phyloP scores from a whole-genome alignment of 2,888 invertebrate species.

The Penaeus monodon region DNA sequence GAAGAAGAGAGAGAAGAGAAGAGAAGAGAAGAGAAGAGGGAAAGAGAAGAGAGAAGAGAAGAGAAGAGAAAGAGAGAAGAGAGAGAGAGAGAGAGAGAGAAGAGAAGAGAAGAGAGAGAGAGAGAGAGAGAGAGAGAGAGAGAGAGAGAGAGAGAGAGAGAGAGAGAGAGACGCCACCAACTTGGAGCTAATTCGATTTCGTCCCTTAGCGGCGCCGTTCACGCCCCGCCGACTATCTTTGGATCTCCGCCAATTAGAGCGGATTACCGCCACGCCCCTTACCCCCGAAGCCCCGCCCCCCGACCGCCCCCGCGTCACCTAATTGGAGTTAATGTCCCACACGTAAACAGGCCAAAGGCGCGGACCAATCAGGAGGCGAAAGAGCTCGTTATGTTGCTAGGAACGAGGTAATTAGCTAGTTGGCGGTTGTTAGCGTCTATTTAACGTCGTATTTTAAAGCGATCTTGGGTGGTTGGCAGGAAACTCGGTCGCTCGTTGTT shows the following conservation, averaged over 20 bases:
- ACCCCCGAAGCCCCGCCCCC: neutral
- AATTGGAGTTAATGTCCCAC: constrained; percentile 47
- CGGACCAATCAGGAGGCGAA: constrained; percentile 36
- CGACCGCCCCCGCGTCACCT: constrained; percentile 17
- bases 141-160: neutral
- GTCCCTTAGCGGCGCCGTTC: no score
- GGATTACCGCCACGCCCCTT: neutral
- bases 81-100: neutral
- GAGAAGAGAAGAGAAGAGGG: neutral
- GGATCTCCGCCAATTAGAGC: no score
- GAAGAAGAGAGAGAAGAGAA: neutral
- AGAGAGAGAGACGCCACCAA: neutral
- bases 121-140: neutral
- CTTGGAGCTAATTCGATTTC: no score
- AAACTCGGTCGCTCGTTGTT: no score
- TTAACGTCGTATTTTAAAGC: neutral
- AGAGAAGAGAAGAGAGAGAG: neutral
- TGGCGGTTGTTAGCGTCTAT: constrained; percentile 16
- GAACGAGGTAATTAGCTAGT: constrained; percentile 37
- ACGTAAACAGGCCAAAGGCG: constrained; percentile 48
- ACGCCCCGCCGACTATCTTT: no score
- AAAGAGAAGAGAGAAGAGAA: neutral
- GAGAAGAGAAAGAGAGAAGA: neutral
- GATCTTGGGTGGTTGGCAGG: neutral
- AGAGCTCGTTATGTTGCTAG: constrained; percentile 46